Conservation (phyloP, 2,888 invertebrate species). For the Platycnemis pennipes region DNA sequence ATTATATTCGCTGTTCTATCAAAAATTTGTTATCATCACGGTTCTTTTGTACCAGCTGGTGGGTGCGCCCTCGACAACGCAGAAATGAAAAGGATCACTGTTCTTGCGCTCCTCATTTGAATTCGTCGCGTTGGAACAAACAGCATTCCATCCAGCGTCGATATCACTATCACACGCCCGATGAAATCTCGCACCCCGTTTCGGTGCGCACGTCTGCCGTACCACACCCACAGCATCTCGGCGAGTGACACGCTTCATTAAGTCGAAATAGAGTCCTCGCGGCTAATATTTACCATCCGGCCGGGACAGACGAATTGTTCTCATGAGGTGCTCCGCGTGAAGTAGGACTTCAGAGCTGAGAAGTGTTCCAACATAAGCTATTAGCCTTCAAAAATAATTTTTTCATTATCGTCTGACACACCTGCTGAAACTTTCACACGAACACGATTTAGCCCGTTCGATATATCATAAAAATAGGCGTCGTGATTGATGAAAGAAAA, state of each 20-base stretch:
- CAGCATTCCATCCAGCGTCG: background rate
- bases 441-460: background rate
- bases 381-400: background rate
- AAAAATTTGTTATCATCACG: background rate
- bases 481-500: background rate
- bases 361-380: background rate
- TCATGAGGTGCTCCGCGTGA: background rate
- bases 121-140: background rate
- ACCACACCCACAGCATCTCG: background rate
- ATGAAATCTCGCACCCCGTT: background rate
- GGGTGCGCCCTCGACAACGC: background rate
- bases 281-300: background rate
- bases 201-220: background rate
- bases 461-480: background rate
- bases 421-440: background rate
- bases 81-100: background rate
- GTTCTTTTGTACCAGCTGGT: background rate
- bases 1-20: background rate
- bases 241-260: background rate
- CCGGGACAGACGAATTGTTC: background rate
- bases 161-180: background rate
- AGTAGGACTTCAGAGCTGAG: background rate
- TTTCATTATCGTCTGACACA: background rate
- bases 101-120: background rate
- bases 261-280: background rate